Percentiles rank a stretch among this genome's conserved stretches.
Evolutionary conservation across 23 tunicate genomes (phyloP).

Genomic region (Phallusia fumigata): DNA sequence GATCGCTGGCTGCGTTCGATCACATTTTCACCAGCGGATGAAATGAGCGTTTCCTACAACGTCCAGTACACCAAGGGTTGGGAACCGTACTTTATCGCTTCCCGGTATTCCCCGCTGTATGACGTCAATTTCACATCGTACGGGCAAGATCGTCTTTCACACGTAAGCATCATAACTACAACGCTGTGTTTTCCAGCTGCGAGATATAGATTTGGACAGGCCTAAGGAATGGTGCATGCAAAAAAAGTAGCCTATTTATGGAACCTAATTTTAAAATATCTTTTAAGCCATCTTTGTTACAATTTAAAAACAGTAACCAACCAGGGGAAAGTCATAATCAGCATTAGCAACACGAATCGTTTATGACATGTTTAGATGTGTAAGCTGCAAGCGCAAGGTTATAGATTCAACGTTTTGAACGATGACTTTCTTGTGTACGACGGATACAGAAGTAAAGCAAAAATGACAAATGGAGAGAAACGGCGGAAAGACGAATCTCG

Average conservation of each 20-base stretch:
- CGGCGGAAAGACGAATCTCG: conserved; percentile 23
- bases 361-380: conserved; percentile 57
- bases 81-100: conserved; percentile 83
- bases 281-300: too few species aligned
- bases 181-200: too few species aligned
- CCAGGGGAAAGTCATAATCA: too few species aligned
- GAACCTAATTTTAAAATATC: too few species aligned
- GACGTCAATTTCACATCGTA: conserved; percentile 60
- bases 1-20: conserved; percentile 50
- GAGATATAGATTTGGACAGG: too few species aligned
- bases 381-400: conserved; percentile 48
- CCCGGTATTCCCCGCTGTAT: conserved; percentile 54
- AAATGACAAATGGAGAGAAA: conserved; percentile 29
- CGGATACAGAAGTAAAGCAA: conserved; percentile 43
- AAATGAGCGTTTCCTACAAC: conserved; percentile 31
- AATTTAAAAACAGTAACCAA: too few species aligned
- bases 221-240: too few species aligned
- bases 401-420: conserved; percentile 56
- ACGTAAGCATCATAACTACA: conserved; percentile 70
- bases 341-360: too few species aligned
- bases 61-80: conserved; percentile 55
- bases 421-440: conserved; percentile 50
- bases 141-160: conserved; percentile 74
- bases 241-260: too few species aligned
- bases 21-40: conserved; percentile 2